These are phyloP conservation scores for Lepidocyrtoides sp. DNA, from an alignment of 2,888 invertebrate species.

Conservation along the genomic window DNA sequence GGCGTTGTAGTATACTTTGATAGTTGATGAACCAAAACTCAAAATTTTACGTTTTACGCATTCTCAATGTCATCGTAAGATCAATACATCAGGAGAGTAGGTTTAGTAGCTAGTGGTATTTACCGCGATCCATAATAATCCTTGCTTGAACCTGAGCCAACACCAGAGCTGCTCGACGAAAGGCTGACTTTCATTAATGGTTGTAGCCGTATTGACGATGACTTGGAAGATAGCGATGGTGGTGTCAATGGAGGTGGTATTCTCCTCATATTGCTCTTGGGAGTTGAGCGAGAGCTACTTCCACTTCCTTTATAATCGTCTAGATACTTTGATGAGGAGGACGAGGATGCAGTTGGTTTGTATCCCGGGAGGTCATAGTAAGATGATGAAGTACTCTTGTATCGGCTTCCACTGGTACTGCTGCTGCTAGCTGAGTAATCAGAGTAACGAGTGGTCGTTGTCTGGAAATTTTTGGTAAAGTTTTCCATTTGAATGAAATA, in stretches of 20 bases:
- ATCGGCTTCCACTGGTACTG: conserved; percentile 76
- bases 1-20: conserved; percentile 57
- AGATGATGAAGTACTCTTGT: conserved; percentile 75
- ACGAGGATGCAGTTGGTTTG: conserved; percentile 73
- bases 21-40: conserved; percentile 71
- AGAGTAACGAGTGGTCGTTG: conserved; percentile 80
- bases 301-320: conserved; percentile 78
- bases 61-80: conserved; percentile 75
- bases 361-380: conserved; percentile 76
- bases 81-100: conserved; percentile 78
- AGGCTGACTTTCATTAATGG: conserved; percentile 81
- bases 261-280: conserved; percentile 83
- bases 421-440: conserved; percentile 76
- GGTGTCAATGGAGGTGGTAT: conserved; percentile 84
- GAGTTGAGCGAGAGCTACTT: conserved; percentile 69
- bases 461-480: conserved; percentile 83
- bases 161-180: conserved; percentile 66
- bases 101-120: conserved; percentile 80
- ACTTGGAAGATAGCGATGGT: conserved; percentile 74
- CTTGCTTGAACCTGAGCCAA: conserved; percentile 81
- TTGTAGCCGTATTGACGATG: conserved; percentile 74
- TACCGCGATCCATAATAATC: conserved; percentile 85
- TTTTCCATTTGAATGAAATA: conserved; percentile 81
- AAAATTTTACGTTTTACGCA: conserved; percentile 66
- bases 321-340: conserved; percentile 79